These are phyloP conservation scores for Phenganax marumi DNA, from an alignment of 92 coral and sea anemone species.

Conservation along the genomic window DNA sequence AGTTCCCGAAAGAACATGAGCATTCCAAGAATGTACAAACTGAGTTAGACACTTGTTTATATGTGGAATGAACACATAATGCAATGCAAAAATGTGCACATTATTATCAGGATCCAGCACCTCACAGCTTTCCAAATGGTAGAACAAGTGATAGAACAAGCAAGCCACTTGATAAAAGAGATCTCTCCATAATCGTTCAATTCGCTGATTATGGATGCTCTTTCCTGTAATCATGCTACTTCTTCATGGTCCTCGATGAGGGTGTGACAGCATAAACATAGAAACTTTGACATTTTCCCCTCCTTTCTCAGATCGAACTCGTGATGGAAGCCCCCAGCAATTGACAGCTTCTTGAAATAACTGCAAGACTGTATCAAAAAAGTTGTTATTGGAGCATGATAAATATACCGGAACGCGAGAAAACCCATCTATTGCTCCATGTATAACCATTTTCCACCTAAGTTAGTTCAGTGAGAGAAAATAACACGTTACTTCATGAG, in stretches of 20 bases:
- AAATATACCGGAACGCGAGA: constrained; percentile 46
- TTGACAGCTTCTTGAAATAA: constrained; percentile 34
- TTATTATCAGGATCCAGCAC: background rate
- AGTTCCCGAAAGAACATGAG: background rate
- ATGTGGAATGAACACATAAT: background rate
- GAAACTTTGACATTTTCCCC: constrained; percentile 44
- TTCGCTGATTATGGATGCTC: constrained; percentile 21
- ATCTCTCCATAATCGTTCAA: constrained; percentile 25
- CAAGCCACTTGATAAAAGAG: constrained; percentile 16
- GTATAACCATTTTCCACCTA: constrained; percentile 52
- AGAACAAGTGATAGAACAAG: background rate
- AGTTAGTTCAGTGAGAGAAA: background rate
- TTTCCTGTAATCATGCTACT: constrained; percentile 42
- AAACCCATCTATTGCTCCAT: constrained; percentile 52
- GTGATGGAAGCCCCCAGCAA: constrained; percentile 45
- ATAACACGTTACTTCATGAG: background rate
- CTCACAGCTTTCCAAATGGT: background rate
- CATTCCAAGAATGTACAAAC: background rate
- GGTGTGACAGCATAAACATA: constrained; percentile 46
- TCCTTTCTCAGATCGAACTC: constrained; percentile 49
- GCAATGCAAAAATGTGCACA: background rate
- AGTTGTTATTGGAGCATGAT: constrained; percentile 43
- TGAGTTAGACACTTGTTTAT: background rate
- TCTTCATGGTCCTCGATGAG: constrained; percentile 42
- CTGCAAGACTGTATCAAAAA: constrained; percentile 37